Conservation (phyloP, 2,888 invertebrate genomes). For the Dioctria linearis region DNA sequence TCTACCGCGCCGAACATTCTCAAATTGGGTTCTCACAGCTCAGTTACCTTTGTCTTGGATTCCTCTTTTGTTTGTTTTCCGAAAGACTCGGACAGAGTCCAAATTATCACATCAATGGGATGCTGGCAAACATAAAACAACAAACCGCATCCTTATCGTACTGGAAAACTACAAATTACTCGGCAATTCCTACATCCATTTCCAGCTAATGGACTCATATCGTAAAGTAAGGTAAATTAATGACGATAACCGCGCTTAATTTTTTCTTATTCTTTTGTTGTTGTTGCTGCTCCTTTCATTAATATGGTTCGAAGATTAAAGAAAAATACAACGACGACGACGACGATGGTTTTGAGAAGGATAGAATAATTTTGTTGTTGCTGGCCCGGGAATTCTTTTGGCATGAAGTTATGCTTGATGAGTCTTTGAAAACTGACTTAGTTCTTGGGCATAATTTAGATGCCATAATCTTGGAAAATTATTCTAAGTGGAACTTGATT, state of each 20-base stretch:
- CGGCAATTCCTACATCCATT: conserved; percentile 53
- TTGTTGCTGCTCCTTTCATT: not conserved
- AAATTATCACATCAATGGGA: conserved; percentile 48
- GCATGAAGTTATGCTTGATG: not conserved
- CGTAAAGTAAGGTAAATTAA: conserved; percentile 62
- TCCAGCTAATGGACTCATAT: conserved; percentile 62
- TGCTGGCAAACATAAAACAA: conserved; percentile 40
- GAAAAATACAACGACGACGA: not conserved
- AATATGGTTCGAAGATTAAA: conserved; percentile 3
- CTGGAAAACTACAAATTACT: conserved; percentile 55
- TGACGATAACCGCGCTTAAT: conserved; percentile 57
- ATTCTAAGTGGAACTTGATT: conserved; percentile 41
- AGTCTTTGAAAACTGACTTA: conserved; percentile 35
- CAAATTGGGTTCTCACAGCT: conserved; percentile 23
- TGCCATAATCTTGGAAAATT: conserved; percentile 37
- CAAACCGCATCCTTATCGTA: conserved; percentile 44
- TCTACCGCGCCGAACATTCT: conserved; percentile 21
- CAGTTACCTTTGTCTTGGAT: conserved; percentile 4
- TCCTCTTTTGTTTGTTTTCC: conserved; percentile 15
- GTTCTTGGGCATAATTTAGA: conserved; percentile 41
- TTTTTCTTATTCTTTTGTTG: conserved; percentile 1
- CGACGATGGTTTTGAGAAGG: not conserved
- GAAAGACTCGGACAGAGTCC: conserved; percentile 7
- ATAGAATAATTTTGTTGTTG: not conserved
- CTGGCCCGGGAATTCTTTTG: conserved; percentile 7